Evolutionary conservation across 2,113 vertebrate species (phyloP).

Genomic region (Baryphthengus martii): DNA sequence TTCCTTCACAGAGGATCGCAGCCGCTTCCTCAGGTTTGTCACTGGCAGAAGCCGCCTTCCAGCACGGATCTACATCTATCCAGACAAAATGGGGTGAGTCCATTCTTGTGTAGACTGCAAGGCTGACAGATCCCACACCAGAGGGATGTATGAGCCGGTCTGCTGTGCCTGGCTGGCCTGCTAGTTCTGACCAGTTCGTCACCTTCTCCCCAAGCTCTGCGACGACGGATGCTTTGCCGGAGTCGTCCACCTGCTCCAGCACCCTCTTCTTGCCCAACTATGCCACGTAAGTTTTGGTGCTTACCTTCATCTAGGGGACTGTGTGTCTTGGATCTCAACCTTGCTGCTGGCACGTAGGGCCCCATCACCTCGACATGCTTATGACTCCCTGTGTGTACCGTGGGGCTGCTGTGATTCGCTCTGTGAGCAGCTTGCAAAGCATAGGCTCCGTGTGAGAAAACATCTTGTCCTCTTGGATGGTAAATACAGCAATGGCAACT

Average conservation of each 20-base stretch:
- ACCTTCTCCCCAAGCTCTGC: constrained; percentile 80
- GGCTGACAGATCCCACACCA: not conserved
- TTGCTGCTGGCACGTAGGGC: not conserved
- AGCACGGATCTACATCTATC: constrained; percentile 93
- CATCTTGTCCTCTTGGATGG: not conserved
- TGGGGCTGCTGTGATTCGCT: not conserved
- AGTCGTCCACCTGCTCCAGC: constrained; percentile 96
- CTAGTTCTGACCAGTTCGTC: not conserved
- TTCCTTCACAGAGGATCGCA: constrained; percentile 89
- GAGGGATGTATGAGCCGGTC: not conserved
- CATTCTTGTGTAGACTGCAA: not conserved
- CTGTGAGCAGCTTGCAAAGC: not conserved
- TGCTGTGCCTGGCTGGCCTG: not conserved
- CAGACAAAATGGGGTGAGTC: constrained; percentile 91
- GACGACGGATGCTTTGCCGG: constrained; percentile 90
- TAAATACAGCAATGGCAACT: not conserved
- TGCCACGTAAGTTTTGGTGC: constrained; percentile 79
- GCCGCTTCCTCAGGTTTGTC: constrained; percentile 95
- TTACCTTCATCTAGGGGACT: not conserved
- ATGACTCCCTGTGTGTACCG: not conserved
- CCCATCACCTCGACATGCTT: not conserved
- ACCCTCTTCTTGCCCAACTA: constrained; percentile 95
- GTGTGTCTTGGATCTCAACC: not conserved
- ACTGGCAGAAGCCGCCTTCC: constrained; percentile 96
- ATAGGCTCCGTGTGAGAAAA: not conserved